These are phyloP conservation scores for Sciurus vulgaris DNA, from an alignment of 2,797 vertebrate species.

Conservation along the genomic window DNA sequence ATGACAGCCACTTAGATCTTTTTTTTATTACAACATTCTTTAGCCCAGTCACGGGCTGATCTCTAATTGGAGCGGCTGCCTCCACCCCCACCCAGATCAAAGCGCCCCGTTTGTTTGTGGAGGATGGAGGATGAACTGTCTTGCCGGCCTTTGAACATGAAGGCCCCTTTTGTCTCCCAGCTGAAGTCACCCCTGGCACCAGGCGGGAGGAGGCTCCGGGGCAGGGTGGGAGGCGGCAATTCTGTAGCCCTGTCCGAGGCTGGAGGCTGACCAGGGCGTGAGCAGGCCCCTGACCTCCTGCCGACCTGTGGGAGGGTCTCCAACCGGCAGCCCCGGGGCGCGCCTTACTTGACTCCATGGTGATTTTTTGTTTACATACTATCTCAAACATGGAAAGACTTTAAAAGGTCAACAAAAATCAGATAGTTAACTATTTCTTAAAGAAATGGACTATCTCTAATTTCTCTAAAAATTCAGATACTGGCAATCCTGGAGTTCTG, in stretches of 20 bases:
- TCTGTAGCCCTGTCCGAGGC: not conserved
- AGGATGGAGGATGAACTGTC: conserved; percentile 74
- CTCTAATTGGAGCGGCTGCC: conserved; percentile 74
- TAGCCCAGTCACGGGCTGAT: conserved; percentile 71
- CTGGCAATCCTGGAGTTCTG: not conserved
- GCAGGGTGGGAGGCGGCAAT: not conserved
- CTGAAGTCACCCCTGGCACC: conserved; percentile 81
- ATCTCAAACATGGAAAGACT: not conserved
- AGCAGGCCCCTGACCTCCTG: not conserved
- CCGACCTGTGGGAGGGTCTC: not conserved
- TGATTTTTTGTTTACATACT: conserved; percentile 11
- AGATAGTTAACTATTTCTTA: not conserved
- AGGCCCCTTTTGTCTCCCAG: conserved; percentile 80
- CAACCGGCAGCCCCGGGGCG: fast-evolving
- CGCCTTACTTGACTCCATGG: not conserved
- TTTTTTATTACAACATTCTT: conserved; percentile 79
- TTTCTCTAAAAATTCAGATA: not conserved
- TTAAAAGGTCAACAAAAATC: not conserved
- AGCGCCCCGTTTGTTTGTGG: conserved; percentile 82
- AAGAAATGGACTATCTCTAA: not conserved
- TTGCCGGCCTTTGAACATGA: conserved; percentile 82
- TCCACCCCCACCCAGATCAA: conserved; percentile 80
- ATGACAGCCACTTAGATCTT: conserved; percentile 76
- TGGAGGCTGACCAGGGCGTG: not conserved
- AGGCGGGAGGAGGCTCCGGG: conserved; percentile 10